These are phyloP conservation scores for Sesamia nonagrioides DNA, from an alignment of 1,140 invertebrate genomes.

Conservation along the genomic window DNA sequence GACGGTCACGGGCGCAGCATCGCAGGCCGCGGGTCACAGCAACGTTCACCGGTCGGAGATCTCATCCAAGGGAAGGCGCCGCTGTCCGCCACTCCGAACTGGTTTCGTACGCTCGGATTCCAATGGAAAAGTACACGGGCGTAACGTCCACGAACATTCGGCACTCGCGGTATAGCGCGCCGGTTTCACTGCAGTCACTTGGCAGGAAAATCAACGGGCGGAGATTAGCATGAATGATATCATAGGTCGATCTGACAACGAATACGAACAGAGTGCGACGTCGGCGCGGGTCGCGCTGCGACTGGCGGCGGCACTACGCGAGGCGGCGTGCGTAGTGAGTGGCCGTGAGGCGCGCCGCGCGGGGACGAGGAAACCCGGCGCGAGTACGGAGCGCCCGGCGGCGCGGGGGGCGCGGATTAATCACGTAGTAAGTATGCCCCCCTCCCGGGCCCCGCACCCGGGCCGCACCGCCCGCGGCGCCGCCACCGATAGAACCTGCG, in stretches of 20 bases:
- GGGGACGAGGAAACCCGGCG: conserved; percentile 85
- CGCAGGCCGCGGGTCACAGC: conserved; percentile 79
- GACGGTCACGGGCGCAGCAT: conserved; percentile 86
- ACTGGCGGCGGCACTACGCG: conserved; percentile 83
- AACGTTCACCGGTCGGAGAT: conserved; percentile 71
- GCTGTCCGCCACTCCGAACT: conserved; percentile 75
- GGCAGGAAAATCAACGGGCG: conserved; percentile 82
- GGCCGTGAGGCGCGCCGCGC: conserved; percentile 85
- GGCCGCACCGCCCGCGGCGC: conserved; percentile 63
- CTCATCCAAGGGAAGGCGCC: conserved; percentile 77
- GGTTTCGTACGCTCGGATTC: conserved; percentile 75
- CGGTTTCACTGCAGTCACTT: conserved; percentile 80
- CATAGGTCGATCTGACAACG: conserved; percentile 60
- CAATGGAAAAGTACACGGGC: conserved; percentile 80
- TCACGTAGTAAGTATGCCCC: conserved; percentile 86
- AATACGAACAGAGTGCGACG: conserved; percentile 67
- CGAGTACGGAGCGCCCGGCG: conserved; percentile 79
- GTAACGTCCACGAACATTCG: conserved; percentile 81
- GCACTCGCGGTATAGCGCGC: conserved; percentile 79
- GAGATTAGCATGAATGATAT: conserved; percentile 85
- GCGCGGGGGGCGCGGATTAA: conserved; percentile 79
- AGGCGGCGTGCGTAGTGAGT: conserved; percentile 84
- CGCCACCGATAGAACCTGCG: conserved; percentile 78
- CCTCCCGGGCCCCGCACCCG: conserved; percentile 68
- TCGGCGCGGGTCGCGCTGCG: conserved; percentile 82